These are phyloP conservation scores for Panthera tigris DNA, from an alignment of 2,113 vertebrate genomes.

Conservation along the genomic window DNA sequence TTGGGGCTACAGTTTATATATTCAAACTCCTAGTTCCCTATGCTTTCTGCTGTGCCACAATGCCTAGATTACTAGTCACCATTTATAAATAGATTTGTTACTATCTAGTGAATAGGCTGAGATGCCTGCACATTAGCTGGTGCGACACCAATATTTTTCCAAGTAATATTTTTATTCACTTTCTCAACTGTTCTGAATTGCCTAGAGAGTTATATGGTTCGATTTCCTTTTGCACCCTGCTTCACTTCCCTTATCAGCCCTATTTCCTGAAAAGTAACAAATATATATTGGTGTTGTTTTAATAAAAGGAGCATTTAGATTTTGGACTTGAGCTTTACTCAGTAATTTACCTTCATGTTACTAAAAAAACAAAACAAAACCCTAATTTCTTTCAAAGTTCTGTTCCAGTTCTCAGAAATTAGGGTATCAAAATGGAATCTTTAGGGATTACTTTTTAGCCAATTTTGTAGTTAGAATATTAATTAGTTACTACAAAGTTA, in stretches of 20 bases:
- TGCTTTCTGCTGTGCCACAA: not conserved
- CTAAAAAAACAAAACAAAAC: not conserved
- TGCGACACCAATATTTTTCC: not conserved
- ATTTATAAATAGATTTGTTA: not conserved
- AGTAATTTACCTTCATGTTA: not conserved
- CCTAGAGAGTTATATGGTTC: not conserved
- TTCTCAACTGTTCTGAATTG: not conserved
- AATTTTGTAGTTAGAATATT: not conserved
- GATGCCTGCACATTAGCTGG: not conserved
- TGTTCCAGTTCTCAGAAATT: not conserved
- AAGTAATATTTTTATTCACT: not conserved
- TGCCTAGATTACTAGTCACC: not conserved
- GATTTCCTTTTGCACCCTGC: not conserved
- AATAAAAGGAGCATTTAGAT: not conserved
- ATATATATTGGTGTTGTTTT: not conserved
- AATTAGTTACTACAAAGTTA: not conserved
- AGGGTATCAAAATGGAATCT: not conserved
- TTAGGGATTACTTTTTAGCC: not conserved
- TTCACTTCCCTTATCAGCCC: not conserved
- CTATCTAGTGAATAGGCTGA: not conserved
- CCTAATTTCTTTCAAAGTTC: not conserved
- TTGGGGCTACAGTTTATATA: not conserved
- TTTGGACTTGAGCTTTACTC: not conserved
- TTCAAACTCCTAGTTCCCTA: not conserved
- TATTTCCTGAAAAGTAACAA: not conserved